These are phyloP conservation scores for Diorhabda carinulata DNA, from an alignment of 1,140 invertebrate species.

Conservation along the genomic window DNA sequence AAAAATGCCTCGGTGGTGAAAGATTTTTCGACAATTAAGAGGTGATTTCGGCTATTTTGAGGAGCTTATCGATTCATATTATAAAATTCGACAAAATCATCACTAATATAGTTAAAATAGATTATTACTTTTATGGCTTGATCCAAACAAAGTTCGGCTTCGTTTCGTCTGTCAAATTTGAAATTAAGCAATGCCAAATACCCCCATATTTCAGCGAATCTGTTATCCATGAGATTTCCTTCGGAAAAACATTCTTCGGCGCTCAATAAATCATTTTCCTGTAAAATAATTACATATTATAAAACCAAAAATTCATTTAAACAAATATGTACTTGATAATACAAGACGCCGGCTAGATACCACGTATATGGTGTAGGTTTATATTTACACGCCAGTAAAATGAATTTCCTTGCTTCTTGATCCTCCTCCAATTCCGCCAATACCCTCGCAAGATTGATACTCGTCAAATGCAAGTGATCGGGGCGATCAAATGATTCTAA, in stretches of 20 bases:
- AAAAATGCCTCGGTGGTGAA: no score
- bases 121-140: constrained; percentile 33
- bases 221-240: constrained; percentile 40
- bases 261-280: constrained; percentile 38
- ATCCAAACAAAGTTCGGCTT: constrained; percentile 41
- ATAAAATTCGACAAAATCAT: no score
- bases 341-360: constrained; percentile 36
- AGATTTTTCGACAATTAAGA: no score
- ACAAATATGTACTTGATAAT: constrained; percentile 27
- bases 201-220: constrained; percentile 38
- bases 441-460: constrained; percentile 31
- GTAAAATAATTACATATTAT: constrained; percentile 14
- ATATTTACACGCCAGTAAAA: constrained; percentile 39
- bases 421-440: constrained; percentile 27
- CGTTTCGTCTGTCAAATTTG: constrained; percentile 31
- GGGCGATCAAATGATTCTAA: constrained; percentile 37
- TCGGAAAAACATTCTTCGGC: constrained; percentile 43
- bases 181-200: constrained; percentile 43
- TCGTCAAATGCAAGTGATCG: constrained; percentile 39
- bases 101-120: background rate
- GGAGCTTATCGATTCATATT: no score
- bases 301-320: background rate
- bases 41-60: no score
- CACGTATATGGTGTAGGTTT: constrained; percentile 41
- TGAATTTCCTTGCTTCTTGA: constrained; percentile 36